phyloP scores from a whole-genome alignment of 2,888 invertebrate genomes.

The Tenthredo distinguenda region DNA sequence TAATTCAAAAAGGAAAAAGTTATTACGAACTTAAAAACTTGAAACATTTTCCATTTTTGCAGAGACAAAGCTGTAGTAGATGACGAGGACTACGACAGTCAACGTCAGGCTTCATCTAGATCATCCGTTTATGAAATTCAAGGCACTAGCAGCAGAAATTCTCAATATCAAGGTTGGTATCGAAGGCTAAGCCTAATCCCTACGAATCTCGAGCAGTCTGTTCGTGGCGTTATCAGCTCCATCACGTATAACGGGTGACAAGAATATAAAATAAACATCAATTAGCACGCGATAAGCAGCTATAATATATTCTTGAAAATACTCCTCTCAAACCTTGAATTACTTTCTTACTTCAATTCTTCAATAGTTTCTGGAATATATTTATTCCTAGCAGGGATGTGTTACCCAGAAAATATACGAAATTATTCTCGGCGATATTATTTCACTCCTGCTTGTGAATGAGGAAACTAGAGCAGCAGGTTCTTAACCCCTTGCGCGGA shows the following conservation, averaged over 20 bases:
- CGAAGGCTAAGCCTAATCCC: neutral
- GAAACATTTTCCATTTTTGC: slow-evolving; percentile 56
- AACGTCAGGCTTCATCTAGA: slow-evolving; percentile 62
- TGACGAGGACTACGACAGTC: slow-evolving; percentile 67
- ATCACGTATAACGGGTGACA: slow-evolving; percentile 9
- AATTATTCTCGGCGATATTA: neutral
- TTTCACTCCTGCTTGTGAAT: slow-evolving; percentile 62
- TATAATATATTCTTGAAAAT: neutral
- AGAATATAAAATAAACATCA: neutral
- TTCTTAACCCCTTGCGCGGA: slow-evolving; percentile 71
- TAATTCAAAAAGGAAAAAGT: neutral
- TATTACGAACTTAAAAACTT: neutral
- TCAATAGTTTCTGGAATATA: neutral
- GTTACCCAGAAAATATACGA: neutral
- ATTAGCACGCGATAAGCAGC: neutral
- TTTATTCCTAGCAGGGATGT: neutral
- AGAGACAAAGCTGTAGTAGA: slow-evolving; percentile 69
- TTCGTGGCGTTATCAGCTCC: slow-evolving; percentile 1
- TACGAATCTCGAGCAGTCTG: neutral
- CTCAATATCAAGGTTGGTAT: slow-evolving; percentile 62
- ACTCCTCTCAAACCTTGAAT: neutral
- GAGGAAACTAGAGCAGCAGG: slow-evolving; percentile 72
- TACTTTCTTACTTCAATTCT: neutral
- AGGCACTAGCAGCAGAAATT: slow-evolving; percentile 60
- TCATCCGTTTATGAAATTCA: slow-evolving; percentile 61